These are phyloP conservation scores for Botia kubotai DNA, from an alignment of 2,797 vertebrate genomes.

Conservation along the genomic window DNA sequence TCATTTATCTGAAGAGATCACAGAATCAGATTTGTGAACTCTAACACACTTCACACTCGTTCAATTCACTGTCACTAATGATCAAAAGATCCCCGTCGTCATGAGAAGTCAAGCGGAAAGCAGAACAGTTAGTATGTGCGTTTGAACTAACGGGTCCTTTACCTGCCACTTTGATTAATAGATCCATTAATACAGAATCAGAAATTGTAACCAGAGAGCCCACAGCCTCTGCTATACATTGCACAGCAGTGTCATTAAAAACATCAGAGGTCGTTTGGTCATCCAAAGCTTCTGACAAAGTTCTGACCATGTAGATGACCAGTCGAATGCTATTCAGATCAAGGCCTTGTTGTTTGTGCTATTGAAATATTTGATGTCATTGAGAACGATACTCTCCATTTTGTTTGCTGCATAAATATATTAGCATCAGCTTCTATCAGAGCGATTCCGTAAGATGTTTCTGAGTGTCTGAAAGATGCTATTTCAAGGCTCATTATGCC, in stretches of 20 bases:
- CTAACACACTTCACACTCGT: conserved; percentile 56
- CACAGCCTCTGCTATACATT: conserved; percentile 46
- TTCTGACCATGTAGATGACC: not conserved
- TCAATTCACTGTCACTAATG: conserved; percentile 66
- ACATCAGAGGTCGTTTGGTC: not conserved
- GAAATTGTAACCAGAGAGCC: conserved; percentile 51
- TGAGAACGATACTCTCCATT: conserved; percentile 33
- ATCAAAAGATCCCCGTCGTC: conserved; percentile 64
- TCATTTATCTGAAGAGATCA: conserved; percentile 9
- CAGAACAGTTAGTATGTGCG: conserved; percentile 58
- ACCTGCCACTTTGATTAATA: conserved; percentile 75
- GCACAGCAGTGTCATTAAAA: conserved; percentile 40
- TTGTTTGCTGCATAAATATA: conserved; percentile 49
- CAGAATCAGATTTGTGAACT: not conserved
- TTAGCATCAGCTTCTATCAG: conserved; percentile 37
- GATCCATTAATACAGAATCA: conserved; percentile 68
- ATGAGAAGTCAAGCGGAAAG: conserved; percentile 61
- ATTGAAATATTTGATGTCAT: conserved; percentile 12
- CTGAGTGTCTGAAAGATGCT: conserved; percentile 51
- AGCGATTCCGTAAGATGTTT: conserved; percentile 51
- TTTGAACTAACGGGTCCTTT: conserved; percentile 55
- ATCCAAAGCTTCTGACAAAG: not conserved
- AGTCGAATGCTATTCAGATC: not conserved
- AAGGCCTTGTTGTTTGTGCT: not conserved
- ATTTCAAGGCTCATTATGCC: conserved; percentile 62